Evolutionary conservation across 2,113 vertebrate genomes (phyloP).

Genomic region (Misgurnus anguillicaudatus): DNA sequence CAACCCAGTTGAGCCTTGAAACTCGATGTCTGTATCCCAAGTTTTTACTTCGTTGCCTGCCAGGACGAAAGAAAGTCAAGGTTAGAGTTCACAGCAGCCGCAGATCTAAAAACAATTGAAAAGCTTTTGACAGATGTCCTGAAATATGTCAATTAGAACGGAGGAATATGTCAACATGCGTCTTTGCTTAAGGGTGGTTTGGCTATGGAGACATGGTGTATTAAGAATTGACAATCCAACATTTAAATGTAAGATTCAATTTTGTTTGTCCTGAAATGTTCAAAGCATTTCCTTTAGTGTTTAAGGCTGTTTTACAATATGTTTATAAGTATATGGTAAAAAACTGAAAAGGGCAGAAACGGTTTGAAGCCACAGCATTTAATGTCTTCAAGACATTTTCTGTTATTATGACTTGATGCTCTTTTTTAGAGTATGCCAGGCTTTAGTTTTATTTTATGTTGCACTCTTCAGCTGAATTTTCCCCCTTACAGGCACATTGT

Average conservation of each 20-base stretch:
- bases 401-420: constrained; percentile 67
- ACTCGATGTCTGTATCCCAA: constrained; percentile 59
- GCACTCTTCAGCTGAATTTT: constrained; percentile 74
- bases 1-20: constrained; percentile 56
- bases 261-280: constrained; percentile 66
- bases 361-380: constrained; percentile 62
- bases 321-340: constrained; percentile 67
- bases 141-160: constrained; percentile 64
- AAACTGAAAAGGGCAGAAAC: constrained; percentile 51
- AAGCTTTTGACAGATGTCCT: constrained; percentile 59
- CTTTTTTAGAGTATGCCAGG: constrained; percentile 69
- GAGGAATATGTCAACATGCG: constrained; percentile 73
- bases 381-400: constrained; percentile 67
- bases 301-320: constrained; percentile 67
- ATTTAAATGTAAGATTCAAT: constrained; percentile 35
- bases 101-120: constrained; percentile 70
- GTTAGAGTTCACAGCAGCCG: constrained; percentile 68
- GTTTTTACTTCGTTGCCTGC: constrained; percentile 50
- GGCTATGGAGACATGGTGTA: constrained; percentile 60
- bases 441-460: constrained; percentile 70
- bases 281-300: constrained; percentile 71
- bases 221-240: constrained; percentile 59
- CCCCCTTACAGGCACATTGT: constrained; percentile 93
- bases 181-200: constrained; percentile 67
- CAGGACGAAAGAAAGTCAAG: constrained; percentile 62